Conservation (phyloP, 2,113 vertebrate genomes). For the Oenanthe melanoleuca region DNA sequence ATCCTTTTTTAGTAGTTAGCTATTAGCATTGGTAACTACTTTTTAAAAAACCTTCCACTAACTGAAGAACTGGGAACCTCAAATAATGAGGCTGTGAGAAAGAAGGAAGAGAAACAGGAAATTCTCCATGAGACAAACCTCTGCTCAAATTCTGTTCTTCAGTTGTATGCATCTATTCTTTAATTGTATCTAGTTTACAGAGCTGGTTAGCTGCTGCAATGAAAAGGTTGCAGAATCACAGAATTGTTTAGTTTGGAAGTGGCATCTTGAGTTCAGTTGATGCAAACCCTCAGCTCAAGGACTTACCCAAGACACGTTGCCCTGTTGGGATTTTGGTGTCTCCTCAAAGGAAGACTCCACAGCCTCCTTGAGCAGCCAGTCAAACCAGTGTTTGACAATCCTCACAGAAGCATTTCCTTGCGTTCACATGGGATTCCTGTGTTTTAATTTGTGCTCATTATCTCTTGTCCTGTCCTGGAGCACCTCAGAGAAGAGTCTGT, state of each 20-base stretch:
- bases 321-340: background rate
- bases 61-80: background rate
- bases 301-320: background rate
- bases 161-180: background rate
- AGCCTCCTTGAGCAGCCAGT: background rate
- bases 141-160: background rate
- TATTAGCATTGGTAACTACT: background rate
- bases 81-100: background rate
- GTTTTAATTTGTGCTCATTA: background rate
- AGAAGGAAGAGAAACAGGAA: background rate
- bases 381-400: background rate
- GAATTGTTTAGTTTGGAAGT: background rate
- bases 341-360: background rate
- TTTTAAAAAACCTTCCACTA: background rate
- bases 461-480: background rate
- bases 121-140: background rate
- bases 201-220: background rate
- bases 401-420: background rate
- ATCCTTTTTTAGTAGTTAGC: background rate
- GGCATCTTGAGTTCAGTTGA: background rate
- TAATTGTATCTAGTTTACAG: background rate
- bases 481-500: background rate
- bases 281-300: background rate
- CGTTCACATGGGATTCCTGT: background rate
- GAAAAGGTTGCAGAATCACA: background rate